Base-by-base conservation (phyloP, 2,888 invertebrate genomes). In the Magallana nippona region DNA sequence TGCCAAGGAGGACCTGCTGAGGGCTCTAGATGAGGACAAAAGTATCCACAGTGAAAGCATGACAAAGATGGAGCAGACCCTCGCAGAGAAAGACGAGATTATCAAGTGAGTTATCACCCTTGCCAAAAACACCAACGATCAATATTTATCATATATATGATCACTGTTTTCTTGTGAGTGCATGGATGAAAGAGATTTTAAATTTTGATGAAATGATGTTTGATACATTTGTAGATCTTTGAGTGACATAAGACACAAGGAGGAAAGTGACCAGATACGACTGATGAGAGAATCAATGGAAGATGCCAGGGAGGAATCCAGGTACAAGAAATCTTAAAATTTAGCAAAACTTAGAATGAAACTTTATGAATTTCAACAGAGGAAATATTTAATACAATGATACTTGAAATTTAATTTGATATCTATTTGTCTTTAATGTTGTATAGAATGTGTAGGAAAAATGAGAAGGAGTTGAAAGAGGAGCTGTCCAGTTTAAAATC, bases 21-120 rank as follows among this genome's bases (percentile, higher is more conserved):
- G 85, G 1, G 89, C 89, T 55, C 87, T 89, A 2, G 89, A 91
- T 78, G 89, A 90, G 44, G 91, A 91, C 78, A 84, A 84, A 32
- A 86, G 88, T 11, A 88, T 89, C 78, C 88, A 89, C 79, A 85
- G 83, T 44, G 87, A 89, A 60, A 88, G 90, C 56, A 78, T 90
- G 15, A 82, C 87, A 11, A 60, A 87, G 57, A 85, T 91, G 81
- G 90, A 91, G 78, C 87, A 88, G 78, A 88, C 90, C n/a, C 87
- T 92, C 15, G 82, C 85, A 55, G 91, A 91, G 80, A 92, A 91
- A 85, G 92, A 92, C 84, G 87, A 89, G 5, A 87, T 92, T 44
- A 91, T 92, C 19, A 90, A 89, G 92, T 92, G 86, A 85, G 89
- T 81, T 44, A 27, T 55, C 19, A 27, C n/a, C 71, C 27, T 27